Evolutionary conservation across 2,888 invertebrate genomes (phyloP).

Genomic region (Microctonus brassicae): DNA sequence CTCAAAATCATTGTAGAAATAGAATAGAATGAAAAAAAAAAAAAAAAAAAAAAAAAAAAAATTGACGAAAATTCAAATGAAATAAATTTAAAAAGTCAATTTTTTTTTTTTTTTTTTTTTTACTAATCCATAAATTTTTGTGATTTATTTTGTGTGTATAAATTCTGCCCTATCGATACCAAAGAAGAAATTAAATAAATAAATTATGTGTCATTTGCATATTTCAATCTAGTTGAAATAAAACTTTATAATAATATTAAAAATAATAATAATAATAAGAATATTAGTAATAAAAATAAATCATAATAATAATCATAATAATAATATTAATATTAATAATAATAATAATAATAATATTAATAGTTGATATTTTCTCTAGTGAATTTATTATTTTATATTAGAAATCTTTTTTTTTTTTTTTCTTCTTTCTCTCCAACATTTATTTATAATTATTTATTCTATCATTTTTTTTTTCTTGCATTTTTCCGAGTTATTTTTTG

Average conservation of each 20-base stretch:
- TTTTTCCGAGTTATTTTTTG: background rate
- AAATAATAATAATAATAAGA: too few relatives aligned
- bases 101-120: too few relatives aligned
- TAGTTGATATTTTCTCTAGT: background rate
- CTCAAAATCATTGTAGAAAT: too few relatives aligned
- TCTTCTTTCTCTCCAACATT: background rate
- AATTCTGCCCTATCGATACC: constrained; percentile 14
- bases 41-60: background rate
- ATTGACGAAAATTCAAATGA: background rate
- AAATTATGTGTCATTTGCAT: too few relatives aligned
- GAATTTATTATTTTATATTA: background rate
- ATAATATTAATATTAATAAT: too few relatives aligned
- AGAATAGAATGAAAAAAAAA: background rate
- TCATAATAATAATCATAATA: too few relatives aligned
- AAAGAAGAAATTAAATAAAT: too few relatives aligned
- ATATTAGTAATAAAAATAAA: too few relatives aligned
- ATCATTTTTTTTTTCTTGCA: background rate
- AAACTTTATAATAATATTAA: too few relatives aligned
- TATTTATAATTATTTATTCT: constrained; percentile 10
- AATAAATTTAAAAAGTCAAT: too few relatives aligned
- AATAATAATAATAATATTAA: too few relatives aligned
- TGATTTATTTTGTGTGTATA: background rate
- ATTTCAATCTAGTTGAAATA: too few relatives aligned
- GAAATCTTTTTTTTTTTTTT: background rate
- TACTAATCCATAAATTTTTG: background rate